Base-by-base conservation (phyloP, 1,140 invertebrate genomes). In the Philaenus spumarius region DNA sequence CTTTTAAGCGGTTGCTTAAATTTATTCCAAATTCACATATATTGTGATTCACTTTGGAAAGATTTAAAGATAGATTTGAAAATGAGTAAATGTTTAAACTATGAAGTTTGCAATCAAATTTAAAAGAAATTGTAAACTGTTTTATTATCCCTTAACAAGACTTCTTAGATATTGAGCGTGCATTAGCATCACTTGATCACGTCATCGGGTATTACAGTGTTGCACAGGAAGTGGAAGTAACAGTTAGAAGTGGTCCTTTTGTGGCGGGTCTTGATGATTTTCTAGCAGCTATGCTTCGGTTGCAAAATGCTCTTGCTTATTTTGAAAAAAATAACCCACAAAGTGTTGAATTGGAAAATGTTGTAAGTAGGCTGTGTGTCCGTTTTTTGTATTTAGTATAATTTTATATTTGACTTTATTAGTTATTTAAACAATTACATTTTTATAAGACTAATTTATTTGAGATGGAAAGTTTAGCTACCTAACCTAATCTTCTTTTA, bases 241-340 rank as follows among this genome's bases (percentile, higher is more conserved):
- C 84, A 0, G 89, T 96, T 42, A 82, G 85, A 64, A 83, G 83
- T 66, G 90, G 91, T 24, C 86, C 84, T 4, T 69, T 73, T 62
- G 79, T 80, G n/a, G 73, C 75, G 1, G 80, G 81, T 42, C 72
- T 90, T n/a, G 80, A 87, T 22, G 73, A 77, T 17, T 95, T 87
- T 73, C 75, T 96, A 14, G 77, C 87, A 66, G 86, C 90, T 2
- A 82, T 97, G 75, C 88, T 91, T 67, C 85, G 87, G 67, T 74
- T 98, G 37, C 83, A 90, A 47, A 86, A 86, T 63, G 93, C 95
- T 47, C 85, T 92, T 66, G 82, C 83, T 35, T 98, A 96, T 72
- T 98, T 98, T 74, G 84, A 93, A 67, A 89, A 90, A 69, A 89
- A 95, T 69, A 95, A 95, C 74, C 90, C 91, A 1, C 89, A 92